These are phyloP conservation scores for Deroptyus accipitrinus DNA, from an alignment of 2,113 vertebrate genomes.

Conservation along the genomic window DNA sequence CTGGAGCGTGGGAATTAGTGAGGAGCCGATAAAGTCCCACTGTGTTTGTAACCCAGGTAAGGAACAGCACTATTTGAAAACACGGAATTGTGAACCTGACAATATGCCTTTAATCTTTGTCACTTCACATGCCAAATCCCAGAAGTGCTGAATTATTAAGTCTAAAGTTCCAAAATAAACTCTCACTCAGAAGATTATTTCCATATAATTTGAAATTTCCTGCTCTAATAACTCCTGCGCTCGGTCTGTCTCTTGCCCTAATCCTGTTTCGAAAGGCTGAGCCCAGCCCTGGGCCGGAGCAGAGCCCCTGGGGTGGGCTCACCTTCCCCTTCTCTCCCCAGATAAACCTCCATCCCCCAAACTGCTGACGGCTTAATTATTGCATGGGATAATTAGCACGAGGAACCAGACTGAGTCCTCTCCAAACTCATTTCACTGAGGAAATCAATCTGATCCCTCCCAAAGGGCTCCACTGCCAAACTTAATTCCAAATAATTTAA, in stretches of 20 bases:
- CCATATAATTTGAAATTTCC: slow-evolving; percentile 72
- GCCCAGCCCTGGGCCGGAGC: not conserved
- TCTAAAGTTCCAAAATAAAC: slow-evolving; percentile 71
- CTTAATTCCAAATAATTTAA: slow-evolving; percentile 58
- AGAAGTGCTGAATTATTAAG: slow-evolving; percentile 71
- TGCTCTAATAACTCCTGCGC: slow-evolving; percentile 69
- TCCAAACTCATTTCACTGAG: slow-evolving; percentile 65
- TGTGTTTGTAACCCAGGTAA: slow-evolving; percentile 7
- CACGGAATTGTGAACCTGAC: not conserved
- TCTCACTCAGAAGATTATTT: slow-evolving; percentile 65
- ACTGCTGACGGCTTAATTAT: slow-evolving; percentile 64
- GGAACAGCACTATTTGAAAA: not conserved
- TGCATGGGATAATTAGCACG: slow-evolving; percentile 55
- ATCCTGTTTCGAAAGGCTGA: slow-evolving; percentile 45
- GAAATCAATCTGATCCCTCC: slow-evolving; percentile 69
- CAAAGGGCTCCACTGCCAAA: slow-evolving; percentile 62
- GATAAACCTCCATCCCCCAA: slow-evolving; percentile 12
- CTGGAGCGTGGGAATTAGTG: not conserved
- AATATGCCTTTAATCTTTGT: slow-evolving; percentile 62
- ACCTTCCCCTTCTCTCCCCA: slow-evolving; percentile 41
- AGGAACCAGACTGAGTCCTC: slow-evolving; percentile 43
- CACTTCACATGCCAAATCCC: slow-evolving; percentile 61
- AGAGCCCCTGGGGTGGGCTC: slow-evolving; percentile 30
- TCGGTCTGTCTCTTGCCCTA: slow-evolving; percentile 46
- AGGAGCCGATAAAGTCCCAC: not conserved